Percentiles rank a stretch among this genome's conserved stretches.
These are phyloP conservation scores for Chelidonichthys spinosus DNA, from an alignment of 2,797 vertebrate species.

Conservation along the genomic window DNA sequence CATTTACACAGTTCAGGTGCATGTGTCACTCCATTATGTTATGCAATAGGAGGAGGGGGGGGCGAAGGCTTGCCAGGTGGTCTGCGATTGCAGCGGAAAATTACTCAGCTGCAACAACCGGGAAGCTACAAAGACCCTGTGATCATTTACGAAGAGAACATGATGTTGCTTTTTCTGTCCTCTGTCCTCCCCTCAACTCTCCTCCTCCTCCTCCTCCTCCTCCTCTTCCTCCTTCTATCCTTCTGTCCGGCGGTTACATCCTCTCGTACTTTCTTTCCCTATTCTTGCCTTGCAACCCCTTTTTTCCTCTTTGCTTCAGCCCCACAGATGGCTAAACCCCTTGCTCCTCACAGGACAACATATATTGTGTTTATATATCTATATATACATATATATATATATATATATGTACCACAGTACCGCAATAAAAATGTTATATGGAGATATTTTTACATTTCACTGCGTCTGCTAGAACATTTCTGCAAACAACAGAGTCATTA, in stretches of 20 bases:
- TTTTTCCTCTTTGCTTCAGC: slow-evolving; percentile 21
- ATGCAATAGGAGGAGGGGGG: slow-evolving; percentile 34
- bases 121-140: slow-evolving; percentile 26
- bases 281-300: slow-evolving; percentile 23
- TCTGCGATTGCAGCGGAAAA: slow-evolving; percentile 57
- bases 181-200: slow-evolving; percentile 49
- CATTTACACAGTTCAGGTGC: slow-evolving; percentile 28
- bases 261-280: slow-evolving; percentile 38
- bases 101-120: slow-evolving; percentile 43
- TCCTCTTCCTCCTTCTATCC: slow-evolving; percentile 5
- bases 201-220: slow-evolving; percentile 11
- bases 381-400: no score
- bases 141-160: slow-evolving; percentile 27
- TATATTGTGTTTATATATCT: no score
- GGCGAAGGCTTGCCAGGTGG: slow-evolving; percentile 45
- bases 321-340: slow-evolving; percentile 32
- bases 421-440: neutral
- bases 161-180: slow-evolving; percentile 32
- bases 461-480: slow-evolving; percentile 2
- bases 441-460: slow-evolving; percentile 2
- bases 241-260: slow-evolving; percentile 28
- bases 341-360: neutral
- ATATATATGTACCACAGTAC: neutral
- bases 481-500: slow-evolving; percentile 32
- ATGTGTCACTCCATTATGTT: slow-evolving; percentile 39